A percentile compares a stretch with the other conserved stretches of the same genome.
Conservation (phyloP, 2,888 invertebrate genomes). For the Halictus quadricinctus region DNA sequence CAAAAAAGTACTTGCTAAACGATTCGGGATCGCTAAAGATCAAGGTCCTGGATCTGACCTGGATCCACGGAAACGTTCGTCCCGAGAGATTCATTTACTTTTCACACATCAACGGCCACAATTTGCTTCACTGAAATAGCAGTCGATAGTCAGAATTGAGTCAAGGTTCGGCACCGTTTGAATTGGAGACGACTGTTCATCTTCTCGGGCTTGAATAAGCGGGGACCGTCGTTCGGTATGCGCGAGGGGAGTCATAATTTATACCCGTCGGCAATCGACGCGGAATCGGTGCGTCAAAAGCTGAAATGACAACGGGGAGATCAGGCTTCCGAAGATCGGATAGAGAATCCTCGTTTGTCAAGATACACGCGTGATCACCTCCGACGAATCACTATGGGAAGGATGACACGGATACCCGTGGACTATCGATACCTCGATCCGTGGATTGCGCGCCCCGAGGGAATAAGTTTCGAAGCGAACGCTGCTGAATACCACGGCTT, state of each 20-base stretch:
- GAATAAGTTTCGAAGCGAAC: conserved; percentile 4
- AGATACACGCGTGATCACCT: conserved; percentile 9
- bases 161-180: background rate
- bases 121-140: background rate
- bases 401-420: background rate
- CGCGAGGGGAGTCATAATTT: background rate
- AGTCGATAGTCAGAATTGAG: background rate
- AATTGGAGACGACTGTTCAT: background rate
- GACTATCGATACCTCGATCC: background rate
- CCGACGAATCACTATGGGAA: conserved; percentile 19
- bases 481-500: background rate
- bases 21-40: background rate
- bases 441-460: background rate
- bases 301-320: background rate
- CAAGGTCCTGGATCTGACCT: background rate
- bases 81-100: background rate
- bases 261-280: background rate
- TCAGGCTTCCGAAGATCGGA: background rate
- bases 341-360: background rate
- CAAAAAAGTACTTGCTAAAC: background rate
- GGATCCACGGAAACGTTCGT: background rate
- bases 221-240: background rate
- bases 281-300: background rate
- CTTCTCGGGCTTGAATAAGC: background rate
- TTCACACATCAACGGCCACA: background rate